Evolutionary conservation across 2,113 vertebrate species (phyloP).

Genomic region (Phylloscopus trochiloides): DNA sequence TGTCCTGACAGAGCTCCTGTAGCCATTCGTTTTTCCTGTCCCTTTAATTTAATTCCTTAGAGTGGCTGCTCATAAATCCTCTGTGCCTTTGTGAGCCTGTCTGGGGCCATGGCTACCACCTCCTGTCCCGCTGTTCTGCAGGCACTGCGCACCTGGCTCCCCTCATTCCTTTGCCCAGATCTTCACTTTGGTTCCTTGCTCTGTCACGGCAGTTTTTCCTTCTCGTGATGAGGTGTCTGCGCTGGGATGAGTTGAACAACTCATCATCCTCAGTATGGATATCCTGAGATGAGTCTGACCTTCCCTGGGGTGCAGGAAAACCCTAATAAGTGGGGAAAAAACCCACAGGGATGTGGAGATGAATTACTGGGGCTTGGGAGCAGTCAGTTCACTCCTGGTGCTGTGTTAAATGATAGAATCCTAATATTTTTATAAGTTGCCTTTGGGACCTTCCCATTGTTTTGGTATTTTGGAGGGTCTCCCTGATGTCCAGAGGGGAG

Average conservation of each 20-base stretch:
- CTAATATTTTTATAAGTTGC: neutral
- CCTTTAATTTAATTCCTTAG: neutral
- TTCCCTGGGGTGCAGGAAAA: neutral
- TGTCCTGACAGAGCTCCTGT: neutral
- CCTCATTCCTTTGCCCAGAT: neutral
- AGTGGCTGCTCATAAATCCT: neutral
- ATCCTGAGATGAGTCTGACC: neutral
- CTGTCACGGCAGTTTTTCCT: neutral
- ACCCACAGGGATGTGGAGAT: neutral
- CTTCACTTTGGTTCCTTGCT: neutral
- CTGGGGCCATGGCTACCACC: neutral
- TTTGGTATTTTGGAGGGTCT: neutral
- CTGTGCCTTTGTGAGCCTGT: neutral
- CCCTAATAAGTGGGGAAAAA: neutral
- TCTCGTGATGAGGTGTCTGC: accelerated
- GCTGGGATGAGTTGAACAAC: neutral
- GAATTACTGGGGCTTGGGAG: neutral
- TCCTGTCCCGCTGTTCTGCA: neutral
- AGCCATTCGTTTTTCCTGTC: neutral
- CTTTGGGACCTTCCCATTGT: neutral
- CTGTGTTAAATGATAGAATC: neutral
- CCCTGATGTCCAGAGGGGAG: neutral
- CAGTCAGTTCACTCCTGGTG: neutral
- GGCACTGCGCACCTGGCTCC: accelerated
- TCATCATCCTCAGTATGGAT: accelerated